These are phyloP conservation scores for Saccopteryx leptura DNA, from an alignment of 2,113 vertebrate genomes.

Conservation along the genomic window DNA sequence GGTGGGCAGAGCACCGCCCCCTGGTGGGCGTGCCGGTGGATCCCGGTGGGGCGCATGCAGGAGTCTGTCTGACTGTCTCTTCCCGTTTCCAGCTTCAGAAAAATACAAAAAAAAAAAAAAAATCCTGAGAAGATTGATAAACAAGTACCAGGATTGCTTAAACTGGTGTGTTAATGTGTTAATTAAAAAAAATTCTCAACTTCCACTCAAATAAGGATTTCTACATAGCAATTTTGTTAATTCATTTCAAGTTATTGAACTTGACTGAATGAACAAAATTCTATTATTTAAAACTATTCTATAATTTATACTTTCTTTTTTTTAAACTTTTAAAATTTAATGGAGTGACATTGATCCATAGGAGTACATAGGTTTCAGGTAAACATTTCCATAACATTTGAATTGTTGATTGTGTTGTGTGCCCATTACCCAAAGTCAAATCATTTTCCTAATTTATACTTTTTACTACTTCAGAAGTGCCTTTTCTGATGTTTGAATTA, in stretches of 20 bases:
- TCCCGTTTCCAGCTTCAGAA: no score
- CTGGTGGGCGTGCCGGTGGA: no score
- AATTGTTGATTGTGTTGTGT: no score
- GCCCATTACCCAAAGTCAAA: no score
- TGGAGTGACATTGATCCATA: no score
- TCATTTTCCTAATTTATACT: neutral
- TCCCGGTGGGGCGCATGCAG: no score
- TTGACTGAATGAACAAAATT: conserved; percentile 16
- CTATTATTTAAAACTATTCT: neutral
- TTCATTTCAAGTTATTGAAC: conserved; percentile 54
- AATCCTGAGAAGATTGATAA: neutral
- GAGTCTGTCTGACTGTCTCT: no score
- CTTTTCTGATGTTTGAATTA: neutral
- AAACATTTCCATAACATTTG: no score
- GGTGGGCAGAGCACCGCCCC: no score
- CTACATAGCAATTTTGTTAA: neutral
- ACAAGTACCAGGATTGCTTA: neutral
- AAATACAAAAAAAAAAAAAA: no score
- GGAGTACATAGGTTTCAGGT: no score
- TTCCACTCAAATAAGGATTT: conserved; percentile 14
- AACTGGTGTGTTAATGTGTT: neutral
- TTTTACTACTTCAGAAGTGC: neutral
- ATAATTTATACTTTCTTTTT: neutral
- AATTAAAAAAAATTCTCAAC: neutral
- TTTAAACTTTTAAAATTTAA: no score